Evolutionary conservation across 2,888 invertebrate species (phyloP).

Genomic region (Andrena dorsata): DNA sequence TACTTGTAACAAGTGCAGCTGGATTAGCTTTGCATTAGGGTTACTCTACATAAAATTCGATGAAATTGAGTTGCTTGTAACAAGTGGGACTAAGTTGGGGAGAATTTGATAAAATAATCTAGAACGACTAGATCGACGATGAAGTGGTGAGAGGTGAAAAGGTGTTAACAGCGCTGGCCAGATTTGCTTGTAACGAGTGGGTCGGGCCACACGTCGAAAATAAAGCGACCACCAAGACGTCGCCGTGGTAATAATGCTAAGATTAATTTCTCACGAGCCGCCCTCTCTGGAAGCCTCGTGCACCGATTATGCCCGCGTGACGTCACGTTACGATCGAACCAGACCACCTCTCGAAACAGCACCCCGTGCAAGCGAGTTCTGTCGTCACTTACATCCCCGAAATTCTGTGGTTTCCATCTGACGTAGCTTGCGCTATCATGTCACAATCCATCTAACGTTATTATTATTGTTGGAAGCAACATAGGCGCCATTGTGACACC

Average conservation of each 20-base stretch:
- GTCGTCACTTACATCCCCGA: too few species aligned
- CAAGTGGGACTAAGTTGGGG: too few species aligned
- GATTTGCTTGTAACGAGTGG: conserved; percentile 61
- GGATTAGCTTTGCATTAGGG: too few species aligned
- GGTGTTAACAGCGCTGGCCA: conserved; percentile 58
- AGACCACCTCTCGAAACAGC: not conserved
- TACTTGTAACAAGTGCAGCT: too few species aligned
- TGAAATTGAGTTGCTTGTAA: too few species aligned
- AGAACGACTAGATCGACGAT: conserved; percentile 33
- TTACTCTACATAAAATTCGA: too few species aligned
- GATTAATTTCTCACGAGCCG: conserved; percentile 76
- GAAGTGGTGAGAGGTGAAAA: conserved; percentile 28
- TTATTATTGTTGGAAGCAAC: too few species aligned
- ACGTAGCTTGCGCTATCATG: too few species aligned
- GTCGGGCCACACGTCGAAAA: conserved; percentile 63
- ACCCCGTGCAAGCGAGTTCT: not conserved
- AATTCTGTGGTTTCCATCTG: too few species aligned
- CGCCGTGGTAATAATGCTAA: conserved; percentile 74
- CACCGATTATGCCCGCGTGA: conserved; percentile 61
- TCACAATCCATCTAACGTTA: too few species aligned
- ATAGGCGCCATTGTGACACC: too few species aligned
- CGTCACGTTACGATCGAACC: conserved; percentile 59
- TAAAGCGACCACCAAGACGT: conserved; percentile 62
- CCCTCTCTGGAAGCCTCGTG: conserved; percentile 40
- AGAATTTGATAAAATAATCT: not conserved